Percentiles rank a stretch among this genome's conserved stretches.
These are phyloP conservation scores for Epinephelus malabaricus DNA, from an alignment of 2,797 vertebrate genomes.

Conservation along the genomic window DNA sequence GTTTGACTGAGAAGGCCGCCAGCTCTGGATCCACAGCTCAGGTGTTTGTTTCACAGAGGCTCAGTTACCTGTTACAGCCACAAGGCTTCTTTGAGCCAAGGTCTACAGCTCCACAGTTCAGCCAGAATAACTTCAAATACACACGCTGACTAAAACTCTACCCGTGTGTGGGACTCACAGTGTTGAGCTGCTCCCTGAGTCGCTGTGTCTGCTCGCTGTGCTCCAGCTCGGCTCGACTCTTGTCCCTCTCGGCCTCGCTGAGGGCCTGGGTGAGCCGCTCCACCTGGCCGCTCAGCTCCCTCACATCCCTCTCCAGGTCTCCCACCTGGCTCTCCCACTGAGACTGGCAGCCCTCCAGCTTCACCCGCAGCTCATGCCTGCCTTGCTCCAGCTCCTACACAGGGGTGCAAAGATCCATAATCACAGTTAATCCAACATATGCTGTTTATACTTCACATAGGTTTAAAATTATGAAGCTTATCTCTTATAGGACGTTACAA, in stretches of 20 bases:
- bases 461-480: not conserved
- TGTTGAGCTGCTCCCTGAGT: conserved; percentile 82
- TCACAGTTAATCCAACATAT: not conserved
- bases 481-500: not conserved
- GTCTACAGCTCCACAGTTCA: conserved; percentile 1
- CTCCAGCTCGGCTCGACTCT: conserved; percentile 71
- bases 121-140: not conserved
- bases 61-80: conserved; percentile 7
- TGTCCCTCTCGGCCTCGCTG: conserved; percentile 77
- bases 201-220: conserved; percentile 75
- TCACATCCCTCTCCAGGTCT: conserved; percentile 85
- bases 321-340: conserved; percentile 87
- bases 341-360: conserved; percentile 81
- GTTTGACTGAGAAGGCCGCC: conserved; percentile 22
- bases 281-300: conserved; percentile 79
- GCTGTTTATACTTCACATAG: not conserved
- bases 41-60: conserved; percentile 53
- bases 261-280: conserved; percentile 78
- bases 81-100: not conserved
- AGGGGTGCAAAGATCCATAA: not conserved
- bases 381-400: conserved; percentile 86
- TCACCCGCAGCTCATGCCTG: conserved; percentile 82
- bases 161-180: conserved; percentile 73
- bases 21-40: conserved; percentile 20
- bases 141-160: not conserved